Evolutionary conservation across 2,888 invertebrate species (phyloP).

Genomic region (Philonicus albiceps): DNA sequence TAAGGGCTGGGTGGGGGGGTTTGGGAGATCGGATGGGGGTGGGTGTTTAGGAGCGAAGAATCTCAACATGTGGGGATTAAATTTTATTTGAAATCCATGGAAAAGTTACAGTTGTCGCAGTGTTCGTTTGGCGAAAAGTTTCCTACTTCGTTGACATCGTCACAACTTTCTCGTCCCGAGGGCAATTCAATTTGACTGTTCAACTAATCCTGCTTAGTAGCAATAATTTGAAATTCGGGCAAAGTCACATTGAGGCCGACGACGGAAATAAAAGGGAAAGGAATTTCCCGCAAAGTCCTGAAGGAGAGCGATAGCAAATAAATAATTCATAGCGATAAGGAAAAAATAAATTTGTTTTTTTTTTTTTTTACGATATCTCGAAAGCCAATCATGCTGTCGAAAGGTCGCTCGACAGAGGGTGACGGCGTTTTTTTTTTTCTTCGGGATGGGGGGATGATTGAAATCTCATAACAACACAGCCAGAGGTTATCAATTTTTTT

Average conservation of each 20-base stretch:
- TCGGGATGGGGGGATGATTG: not conserved
- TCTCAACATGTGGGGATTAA: not conserved
- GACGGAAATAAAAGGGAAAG: not conserved
- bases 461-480: not conserved
- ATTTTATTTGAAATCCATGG: not conserved
- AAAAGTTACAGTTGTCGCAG: not conserved
- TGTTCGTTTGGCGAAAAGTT: not conserved
- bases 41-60: not conserved
- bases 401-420: not conserved
- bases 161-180: not conserved
- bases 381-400: not conserved
- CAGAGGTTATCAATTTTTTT: not conserved
- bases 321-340: conserved; percentile 12
- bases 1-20: not conserved
- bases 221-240: not conserved
- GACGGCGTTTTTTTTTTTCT: not conserved
- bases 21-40: not conserved
- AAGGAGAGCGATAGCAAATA: not conserved
- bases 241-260: conserved; percentile 6
- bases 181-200: conserved; percentile 8
- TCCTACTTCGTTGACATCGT: not conserved
- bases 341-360: not conserved
- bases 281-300: not conserved
- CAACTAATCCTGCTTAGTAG: conserved; percentile 2
- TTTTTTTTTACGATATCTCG: not conserved